A percentile compares a stretch with the other conserved stretches of the same genome.
Evolutionary conservation across 2,888 invertebrate genomes (phyloP).

Genomic region (Phyllotreta striolata): DNA sequence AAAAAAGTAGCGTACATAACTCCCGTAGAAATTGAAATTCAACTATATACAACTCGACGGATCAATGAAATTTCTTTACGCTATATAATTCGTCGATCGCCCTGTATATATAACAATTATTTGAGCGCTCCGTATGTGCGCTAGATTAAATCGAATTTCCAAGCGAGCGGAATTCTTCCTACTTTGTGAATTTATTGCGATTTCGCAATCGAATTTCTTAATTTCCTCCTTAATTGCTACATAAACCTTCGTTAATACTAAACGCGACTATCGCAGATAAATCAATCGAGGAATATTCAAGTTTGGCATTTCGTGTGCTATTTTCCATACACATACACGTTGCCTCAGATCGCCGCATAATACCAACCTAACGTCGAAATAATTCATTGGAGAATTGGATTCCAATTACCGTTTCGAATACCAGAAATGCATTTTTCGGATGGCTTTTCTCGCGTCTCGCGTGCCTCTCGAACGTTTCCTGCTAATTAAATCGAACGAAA

Average conservation of each 20-base stretch:
- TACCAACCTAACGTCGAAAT: constrained; percentile 9
- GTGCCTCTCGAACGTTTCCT: constrained; percentile 4
- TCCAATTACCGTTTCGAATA: constrained; percentile 26
- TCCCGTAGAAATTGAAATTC: constrained; percentile 33
- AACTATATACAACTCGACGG: background rate
- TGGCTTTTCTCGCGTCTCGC: constrained; percentile 5
- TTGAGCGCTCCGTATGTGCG: no score
- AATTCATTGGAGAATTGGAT: constrained; percentile 26
- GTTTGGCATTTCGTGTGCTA: constrained; percentile 28
- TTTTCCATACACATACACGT: constrained; percentile 17
- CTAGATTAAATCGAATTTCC: constrained; percentile 13
- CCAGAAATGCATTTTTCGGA: constrained; percentile 18
- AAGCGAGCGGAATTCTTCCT: constrained; percentile 12
- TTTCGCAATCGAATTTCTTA: constrained; percentile 24
- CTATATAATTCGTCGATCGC: no score
- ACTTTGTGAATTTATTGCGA: constrained; percentile 23
- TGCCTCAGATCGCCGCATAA: constrained; percentile 18
- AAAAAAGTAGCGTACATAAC: constrained; percentile 30
- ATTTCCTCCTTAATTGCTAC: constrained; percentile 28
- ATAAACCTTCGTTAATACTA: constrained; percentile 22
- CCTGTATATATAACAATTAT: no score
- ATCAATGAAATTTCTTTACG: no score
- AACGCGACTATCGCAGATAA: constrained; percentile 16
- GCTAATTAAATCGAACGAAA: constrained; percentile 1
- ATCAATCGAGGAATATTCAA: constrained; percentile 26